A percentile compares a stretch with the other conserved stretches of the same genome.
Evolutionary conservation across 1,140 invertebrate species (phyloP).

Genomic region (Maniola jurtina): DNA sequence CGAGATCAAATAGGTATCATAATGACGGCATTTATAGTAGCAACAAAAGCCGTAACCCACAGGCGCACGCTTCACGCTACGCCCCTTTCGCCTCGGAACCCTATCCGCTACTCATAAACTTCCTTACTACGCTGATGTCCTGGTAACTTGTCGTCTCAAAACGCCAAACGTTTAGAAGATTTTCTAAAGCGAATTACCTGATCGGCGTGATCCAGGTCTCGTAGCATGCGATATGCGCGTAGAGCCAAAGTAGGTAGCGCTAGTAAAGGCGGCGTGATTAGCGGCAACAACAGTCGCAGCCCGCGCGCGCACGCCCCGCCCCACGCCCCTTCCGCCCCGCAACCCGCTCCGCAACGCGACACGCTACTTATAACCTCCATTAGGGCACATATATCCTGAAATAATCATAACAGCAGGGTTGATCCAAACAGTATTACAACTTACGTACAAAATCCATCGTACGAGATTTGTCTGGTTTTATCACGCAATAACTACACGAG

Average conservation of each 20-base stretch:
- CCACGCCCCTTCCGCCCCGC: conserved; percentile 49
- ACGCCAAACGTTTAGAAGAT: no score
- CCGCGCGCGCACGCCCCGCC: conserved; percentile 54
- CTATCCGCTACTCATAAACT: conserved; percentile 38
- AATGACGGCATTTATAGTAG: conserved; percentile 60
- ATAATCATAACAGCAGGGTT: neutral
- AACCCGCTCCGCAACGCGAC: conserved; percentile 52
- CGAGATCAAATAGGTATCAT: no score
- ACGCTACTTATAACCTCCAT: conserved; percentile 65
- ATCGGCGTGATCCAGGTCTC: conserved; percentile 52
- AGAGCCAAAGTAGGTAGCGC: conserved; percentile 58
- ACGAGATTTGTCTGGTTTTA: no score
- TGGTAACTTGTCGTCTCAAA: no score
- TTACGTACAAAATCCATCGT: no score
- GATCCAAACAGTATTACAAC: no score
- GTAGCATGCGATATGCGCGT: conserved; percentile 59
- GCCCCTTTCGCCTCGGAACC: conserved; percentile 46
- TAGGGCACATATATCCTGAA: conserved; percentile 63
- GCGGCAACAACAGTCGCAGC: conserved; percentile 56
- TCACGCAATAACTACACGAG: no score
- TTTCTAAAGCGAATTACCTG: conserved; percentile 44
- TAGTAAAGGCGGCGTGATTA: conserved; percentile 59
- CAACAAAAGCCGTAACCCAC: conserved; percentile 56
- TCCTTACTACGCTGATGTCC: no score
- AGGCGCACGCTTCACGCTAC: conserved; percentile 53